Evolutionary conservation across 2,797 vertebrate genomes (phyloP), one percentile per base, ranked within the genome.

Genomic region (Melopsittacus undulatus): DNA sequence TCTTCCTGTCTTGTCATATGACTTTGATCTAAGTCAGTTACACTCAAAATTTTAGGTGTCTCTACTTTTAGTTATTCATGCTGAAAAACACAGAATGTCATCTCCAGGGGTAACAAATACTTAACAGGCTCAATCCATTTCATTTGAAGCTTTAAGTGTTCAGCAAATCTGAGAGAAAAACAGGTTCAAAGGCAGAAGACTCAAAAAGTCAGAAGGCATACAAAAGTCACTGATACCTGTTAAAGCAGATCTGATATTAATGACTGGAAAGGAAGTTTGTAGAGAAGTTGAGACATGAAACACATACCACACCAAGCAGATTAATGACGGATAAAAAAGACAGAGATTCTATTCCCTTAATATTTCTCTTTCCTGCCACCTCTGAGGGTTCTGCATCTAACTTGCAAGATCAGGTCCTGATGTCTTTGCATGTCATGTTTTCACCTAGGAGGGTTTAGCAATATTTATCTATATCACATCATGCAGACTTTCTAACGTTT

Each of bases 1-100:
- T 70, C 76, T 82, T 91, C 72, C 56, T 89, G 66, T 51, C 69
- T 80, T 67, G 30, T 81, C 87, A 74, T 56, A 49, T 22, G 89
- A 85, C 49, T 92, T 87, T 83, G 85, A 94, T 92, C 83, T 90
- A 89, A 96, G 88, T 72, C 77, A 64, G 69, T 45, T 66, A 49
- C 66, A 54, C 42, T 78, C 59, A 63, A 79, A 77, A 87, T 64
- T 91, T 76, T 22, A 92, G 59, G 42, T 66, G 45, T 85, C 30
- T 72, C 86, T 70, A 11, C 61, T 91, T 89, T 61, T n/a, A 11
- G 29, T 72, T 95, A 52, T 43, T 86, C 80, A 45, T 69, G 45
- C 68, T 83, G 64, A 92, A 84, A 92, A 95, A 89, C 75, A 92
- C 2, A 3, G 79, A 77, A 30, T 45, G 63, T 82, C 62, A 88